Conservation (phyloP, 2,888 invertebrate species). For the Gryllus longicercus region DNA sequence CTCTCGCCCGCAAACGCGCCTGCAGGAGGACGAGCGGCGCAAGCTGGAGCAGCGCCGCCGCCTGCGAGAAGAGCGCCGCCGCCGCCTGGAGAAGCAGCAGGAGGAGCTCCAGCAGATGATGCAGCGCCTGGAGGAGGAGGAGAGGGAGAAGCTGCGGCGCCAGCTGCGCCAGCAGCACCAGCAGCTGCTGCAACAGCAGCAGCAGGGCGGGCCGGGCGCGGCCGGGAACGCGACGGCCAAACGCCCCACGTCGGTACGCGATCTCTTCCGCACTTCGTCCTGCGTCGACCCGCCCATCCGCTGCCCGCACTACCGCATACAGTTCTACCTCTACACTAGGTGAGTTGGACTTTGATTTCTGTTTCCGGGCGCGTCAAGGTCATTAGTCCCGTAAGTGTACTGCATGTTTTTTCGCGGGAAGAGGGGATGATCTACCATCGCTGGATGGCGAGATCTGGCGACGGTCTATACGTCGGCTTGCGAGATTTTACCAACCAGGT, state of each 20-base stretch:
- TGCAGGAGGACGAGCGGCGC: background rate
- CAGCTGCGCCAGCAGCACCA: background rate
- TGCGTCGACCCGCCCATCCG: slow-evolving; percentile 75
- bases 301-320: slow-evolving; percentile 79
- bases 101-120: background rate
- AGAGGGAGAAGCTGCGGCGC: background rate
- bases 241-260: slow-evolving; percentile 48
- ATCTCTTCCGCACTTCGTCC: slow-evolving; percentile 74
- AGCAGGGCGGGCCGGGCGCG: background rate
- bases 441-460: no score
- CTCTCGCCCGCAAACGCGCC: background rate
- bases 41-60: background rate
- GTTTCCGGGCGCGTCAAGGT: no score
- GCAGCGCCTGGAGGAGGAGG: background rate
- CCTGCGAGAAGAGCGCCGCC: background rate
- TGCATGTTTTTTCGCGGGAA: no score
- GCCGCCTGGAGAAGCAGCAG: background rate
- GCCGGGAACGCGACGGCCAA: slow-evolving; percentile 24
- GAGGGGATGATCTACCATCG: no score
- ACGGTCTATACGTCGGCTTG: no score
- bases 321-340: slow-evolving; percentile 80
- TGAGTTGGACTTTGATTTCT: slow-evolving; percentile 42
- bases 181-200: background rate
- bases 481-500: no score
- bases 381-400: no score